Evolutionary conservation across 2,888 invertebrate species (phyloP).

Genomic region (Gibbula magus): DNA sequence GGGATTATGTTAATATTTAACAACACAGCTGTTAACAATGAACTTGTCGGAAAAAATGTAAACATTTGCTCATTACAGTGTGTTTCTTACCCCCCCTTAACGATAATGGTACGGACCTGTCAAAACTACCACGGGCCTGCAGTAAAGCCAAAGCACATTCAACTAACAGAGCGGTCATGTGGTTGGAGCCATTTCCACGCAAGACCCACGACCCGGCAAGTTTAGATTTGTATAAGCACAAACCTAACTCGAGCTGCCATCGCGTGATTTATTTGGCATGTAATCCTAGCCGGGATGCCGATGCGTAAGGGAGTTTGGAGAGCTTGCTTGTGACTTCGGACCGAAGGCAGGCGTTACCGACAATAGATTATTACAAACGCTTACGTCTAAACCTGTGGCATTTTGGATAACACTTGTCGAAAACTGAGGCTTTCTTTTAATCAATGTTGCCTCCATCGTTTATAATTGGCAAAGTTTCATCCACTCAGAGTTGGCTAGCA

Average conservation of each 20-base stretch:
- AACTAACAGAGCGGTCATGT: not conserved
- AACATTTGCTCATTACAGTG: too few relatives aligned
- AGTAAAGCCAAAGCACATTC: not conserved
- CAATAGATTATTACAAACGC: conserved; percentile 16
- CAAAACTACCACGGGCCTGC: conserved; percentile 5
- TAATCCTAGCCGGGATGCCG: conserved; percentile 7
- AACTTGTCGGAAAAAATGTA: too few relatives aligned
- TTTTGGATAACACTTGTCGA: conserved; percentile 4
- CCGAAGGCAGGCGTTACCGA: conserved; percentile 8
- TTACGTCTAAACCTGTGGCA: not conserved
- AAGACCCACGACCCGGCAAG: not conserved
- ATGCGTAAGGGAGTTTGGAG: conserved; percentile 20
- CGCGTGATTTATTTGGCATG: conserved; percentile 21
- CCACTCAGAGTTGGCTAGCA: not conserved
- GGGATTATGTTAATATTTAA: too few relatives aligned
- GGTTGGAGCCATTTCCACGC: not conserved
- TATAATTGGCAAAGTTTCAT: conserved; percentile 2
- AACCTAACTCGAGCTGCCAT: conserved; percentile 21
- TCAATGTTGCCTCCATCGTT: not conserved
- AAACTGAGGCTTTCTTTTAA: not conserved
- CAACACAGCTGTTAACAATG: too few relatives aligned
- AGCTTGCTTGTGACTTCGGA: not conserved
- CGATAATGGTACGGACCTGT: conserved; percentile 3
- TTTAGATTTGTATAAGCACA: conserved; percentile 20
- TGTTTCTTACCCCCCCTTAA: not conserved